phyloP scores from a whole-genome alignment of 2,888 invertebrate genomes.

The Cordylochernes scorpioides region DNA sequence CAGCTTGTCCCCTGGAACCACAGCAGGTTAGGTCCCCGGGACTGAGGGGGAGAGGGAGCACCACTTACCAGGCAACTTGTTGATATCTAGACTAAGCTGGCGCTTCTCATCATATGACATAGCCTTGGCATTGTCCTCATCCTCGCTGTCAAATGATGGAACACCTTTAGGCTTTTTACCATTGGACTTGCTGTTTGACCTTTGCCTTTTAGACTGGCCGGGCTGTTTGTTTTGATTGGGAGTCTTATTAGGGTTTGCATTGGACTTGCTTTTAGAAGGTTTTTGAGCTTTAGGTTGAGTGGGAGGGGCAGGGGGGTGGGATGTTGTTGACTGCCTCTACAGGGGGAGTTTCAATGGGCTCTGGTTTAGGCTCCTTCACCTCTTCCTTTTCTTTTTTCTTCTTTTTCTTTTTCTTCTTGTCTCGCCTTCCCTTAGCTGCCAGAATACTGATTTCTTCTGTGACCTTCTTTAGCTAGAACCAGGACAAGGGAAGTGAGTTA shows the following conservation, averaged over 20 bases:
- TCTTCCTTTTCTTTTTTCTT: conserved; percentile 38
- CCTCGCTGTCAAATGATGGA: conserved; percentile 48
- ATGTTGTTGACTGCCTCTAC: conserved; percentile 5
- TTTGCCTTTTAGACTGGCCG: conserved; percentile 14
- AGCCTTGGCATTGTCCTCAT: conserved; percentile 89
- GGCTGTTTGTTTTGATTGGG: conserved; percentile 13
- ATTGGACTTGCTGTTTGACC: conserved; percentile 16
- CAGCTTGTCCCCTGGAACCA: conserved; percentile 58
- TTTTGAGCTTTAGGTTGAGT: conserved; percentile 6
- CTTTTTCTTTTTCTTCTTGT: conserved; percentile 33
- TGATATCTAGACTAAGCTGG: conserved; percentile 91
- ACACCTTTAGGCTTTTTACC: conserved; percentile 10
- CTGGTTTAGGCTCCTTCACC: conserved; percentile 7
- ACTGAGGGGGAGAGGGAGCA: too few relatives aligned
- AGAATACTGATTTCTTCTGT: conserved; percentile 13
- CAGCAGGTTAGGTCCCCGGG: background rate
- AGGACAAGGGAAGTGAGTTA: conserved; percentile 1
- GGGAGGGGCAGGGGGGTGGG: conserved; percentile 4
- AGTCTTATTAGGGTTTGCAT: conserved; percentile 8
- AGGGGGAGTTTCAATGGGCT: conserved; percentile 6
- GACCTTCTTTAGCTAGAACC: conserved; percentile 9
- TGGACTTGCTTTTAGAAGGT: conserved; percentile 5
- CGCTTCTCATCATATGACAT: conserved; percentile 99
- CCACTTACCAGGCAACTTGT: conserved; percentile 73
- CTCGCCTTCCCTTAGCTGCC: conserved; percentile 19